Conservation (phyloP, 2,113 vertebrate species). For the Tonatia bakeri region DNA sequence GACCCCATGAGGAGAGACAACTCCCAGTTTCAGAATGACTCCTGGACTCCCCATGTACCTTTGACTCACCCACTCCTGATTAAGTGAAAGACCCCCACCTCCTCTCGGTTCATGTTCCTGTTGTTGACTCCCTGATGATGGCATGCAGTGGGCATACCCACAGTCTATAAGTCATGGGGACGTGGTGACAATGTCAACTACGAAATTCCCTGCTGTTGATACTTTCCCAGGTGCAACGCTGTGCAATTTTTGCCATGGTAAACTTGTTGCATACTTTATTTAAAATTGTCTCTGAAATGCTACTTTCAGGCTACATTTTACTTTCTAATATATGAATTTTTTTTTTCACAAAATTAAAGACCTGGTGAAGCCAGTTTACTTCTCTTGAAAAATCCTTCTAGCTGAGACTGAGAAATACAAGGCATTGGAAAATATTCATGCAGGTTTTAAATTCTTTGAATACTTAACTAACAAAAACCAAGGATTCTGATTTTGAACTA, state of each 20-base stretch:
- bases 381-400: neutral
- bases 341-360: neutral
- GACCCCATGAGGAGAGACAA: neutral
- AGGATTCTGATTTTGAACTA: neutral
- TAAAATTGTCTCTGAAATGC: neutral
- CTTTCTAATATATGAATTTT: neutral
- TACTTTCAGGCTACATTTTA: neutral
- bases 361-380: neutral
- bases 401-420: neutral
- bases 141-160: neutral
- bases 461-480: neutral
- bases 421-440: neutral
- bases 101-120: neutral
- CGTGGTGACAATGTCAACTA: neutral
- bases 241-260: neutral
- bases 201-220: neutral
- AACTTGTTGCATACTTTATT: neutral
- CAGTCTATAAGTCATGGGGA: neutral
- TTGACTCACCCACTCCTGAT: neutral
- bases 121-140: neutral
- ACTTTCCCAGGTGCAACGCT: neutral
- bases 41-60: neutral
- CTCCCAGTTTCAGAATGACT: neutral
- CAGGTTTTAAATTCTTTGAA: neutral
- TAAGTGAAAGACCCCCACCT: neutral